phyloP scores from a whole-genome alignment of 2,113 vertebrate species.

The Apeltes quadracus region DNA sequence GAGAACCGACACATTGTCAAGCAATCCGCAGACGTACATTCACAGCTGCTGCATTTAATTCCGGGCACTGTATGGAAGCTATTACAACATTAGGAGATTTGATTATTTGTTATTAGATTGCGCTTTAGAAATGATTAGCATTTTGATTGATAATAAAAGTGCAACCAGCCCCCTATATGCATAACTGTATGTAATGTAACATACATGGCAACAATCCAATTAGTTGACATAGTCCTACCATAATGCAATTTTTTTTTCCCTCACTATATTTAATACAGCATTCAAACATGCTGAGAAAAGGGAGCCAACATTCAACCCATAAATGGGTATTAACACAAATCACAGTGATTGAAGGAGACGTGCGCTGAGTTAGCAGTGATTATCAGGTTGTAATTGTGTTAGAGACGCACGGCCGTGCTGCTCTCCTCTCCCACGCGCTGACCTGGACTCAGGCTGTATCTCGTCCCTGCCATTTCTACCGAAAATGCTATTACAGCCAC shows the following conservation, averaged over 20 bases:
- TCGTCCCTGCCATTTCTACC: constrained; percentile 53
- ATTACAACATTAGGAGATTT: constrained; percentile 42
- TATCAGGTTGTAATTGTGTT: constrained; percentile 43
- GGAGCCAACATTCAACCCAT: constrained; percentile 30
- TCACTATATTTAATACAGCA: constrained; percentile 10
- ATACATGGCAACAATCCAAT: not conserved
- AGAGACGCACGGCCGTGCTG: constrained; percentile 4
- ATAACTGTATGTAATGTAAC: constrained; percentile 18
- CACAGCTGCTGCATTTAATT: constrained; percentile 49
- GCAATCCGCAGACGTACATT: constrained; percentile 46
- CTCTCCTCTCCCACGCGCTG: constrained; percentile 15
- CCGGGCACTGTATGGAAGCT: constrained; percentile 41
- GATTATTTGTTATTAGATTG: constrained; percentile 47
- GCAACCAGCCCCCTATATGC: not conserved
- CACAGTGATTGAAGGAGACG: constrained; percentile 39
- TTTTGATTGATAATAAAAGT: constrained; percentile 31
- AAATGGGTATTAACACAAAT: constrained; percentile 47
- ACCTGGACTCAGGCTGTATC: constrained; percentile 34
- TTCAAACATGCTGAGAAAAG: constrained; percentile 18
- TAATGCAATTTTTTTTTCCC: not conserved
- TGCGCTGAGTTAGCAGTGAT: constrained; percentile 22
- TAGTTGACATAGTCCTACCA: constrained; percentile 10
- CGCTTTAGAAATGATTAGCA: constrained; percentile 26
- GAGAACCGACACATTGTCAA: constrained; percentile 41
- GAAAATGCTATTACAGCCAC: constrained; percentile 68